Base-by-base conservation (phyloP, 1,140 invertebrate species). In the Ptiloglossa arizonensis region DNA sequence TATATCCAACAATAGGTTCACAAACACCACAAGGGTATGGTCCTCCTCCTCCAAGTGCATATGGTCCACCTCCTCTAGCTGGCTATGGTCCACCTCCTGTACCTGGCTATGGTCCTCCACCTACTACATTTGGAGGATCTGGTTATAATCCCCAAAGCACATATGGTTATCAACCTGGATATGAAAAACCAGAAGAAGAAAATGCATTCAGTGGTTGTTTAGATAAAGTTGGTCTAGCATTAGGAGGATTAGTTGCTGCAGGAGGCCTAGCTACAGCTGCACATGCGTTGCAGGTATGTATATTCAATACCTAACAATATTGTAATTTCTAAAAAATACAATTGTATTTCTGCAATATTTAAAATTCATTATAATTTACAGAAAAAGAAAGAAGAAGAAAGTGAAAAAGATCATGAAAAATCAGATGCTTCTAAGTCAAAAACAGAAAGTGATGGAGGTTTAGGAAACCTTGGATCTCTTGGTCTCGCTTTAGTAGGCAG, bases 211-310 rank as follows among this genome's bases (percentile, higher is more conserved):
- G 86, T 63, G 83, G 86, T 38, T 88, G 87, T 44, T 71, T 92
- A 38, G 89, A 91, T 62, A 92, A 92, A 89, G 87, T 92, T 75
- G 90, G 90, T 35, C 57, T 93, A 44, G 91, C 91, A 24, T 54
- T 92, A 46, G 91, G 92, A 22, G 92, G 91, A 67, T 81, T 92
- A 46, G 88, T 91, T 62, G 92, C 91, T 27, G 92, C 91, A 70
- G 92, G 92, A 80, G 91, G 92, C 29, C 89, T 91, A 41, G 91
- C 91, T 44, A 91, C 90, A n/a, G 90, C 89, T 27, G 88, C 91
- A 68, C 87, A 89, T 71, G 92, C 91, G 24, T 78, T 88, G 8
- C 90, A 89, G 79, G 91, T 92, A 81, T 68, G 50, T 83, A 77
- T 64, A 22, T 29, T 46, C n/a, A 15, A 27, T 6, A 54, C 22